Evolutionary conservation across 2,888 invertebrate genomes (phyloP).

Genomic region (Villa cingulata): DNA sequence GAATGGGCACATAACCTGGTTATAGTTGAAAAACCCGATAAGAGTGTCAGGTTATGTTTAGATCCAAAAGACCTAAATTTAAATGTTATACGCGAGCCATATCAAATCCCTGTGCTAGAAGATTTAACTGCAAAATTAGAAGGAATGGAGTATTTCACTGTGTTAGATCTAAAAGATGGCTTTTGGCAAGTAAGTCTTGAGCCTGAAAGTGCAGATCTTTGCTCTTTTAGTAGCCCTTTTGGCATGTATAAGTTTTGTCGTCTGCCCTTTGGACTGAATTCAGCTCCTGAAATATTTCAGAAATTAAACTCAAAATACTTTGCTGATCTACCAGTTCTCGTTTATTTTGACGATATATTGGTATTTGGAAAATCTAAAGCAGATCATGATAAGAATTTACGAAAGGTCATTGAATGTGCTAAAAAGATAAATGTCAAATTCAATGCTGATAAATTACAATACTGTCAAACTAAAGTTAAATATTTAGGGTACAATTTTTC

Average conservation of each 20-base stretch:
- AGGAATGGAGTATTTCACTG: slow-evolving; percentile 5
- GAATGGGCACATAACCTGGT: too few species aligned
- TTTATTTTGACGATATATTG: slow-evolving; percentile 8
- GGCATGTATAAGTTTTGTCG: too few species aligned
- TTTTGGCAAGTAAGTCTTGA: slow-evolving; percentile 1
- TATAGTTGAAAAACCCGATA: slow-evolving; percentile 8
- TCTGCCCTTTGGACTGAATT: too few species aligned
- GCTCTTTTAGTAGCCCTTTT: too few species aligned
- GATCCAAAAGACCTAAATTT: slow-evolving; percentile 5
- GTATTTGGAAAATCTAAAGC: background rate
- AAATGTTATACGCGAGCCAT: slow-evolving; percentile 4
- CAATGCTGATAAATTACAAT: slow-evolving; percentile 5
- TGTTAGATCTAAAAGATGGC: slow-evolving; percentile 8
- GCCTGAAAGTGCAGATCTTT: background rate
- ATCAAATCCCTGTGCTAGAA: slow-evolving; percentile 6
- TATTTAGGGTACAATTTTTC: too few species aligned
- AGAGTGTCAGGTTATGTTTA: slow-evolving; percentile 7
- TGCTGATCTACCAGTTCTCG: too few species aligned
- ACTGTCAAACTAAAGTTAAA: too few species aligned
- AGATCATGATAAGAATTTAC: too few species aligned
- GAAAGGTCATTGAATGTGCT: slow-evolving; percentile 3
- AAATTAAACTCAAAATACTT: too few species aligned
- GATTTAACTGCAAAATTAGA: slow-evolving; percentile 3
- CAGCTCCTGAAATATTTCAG: too few species aligned
- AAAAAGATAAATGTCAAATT: slow-evolving; percentile 5